Conservation (phyloP, 2,797 vertebrate species). For the Bucorvus abyssinicus region DNA sequence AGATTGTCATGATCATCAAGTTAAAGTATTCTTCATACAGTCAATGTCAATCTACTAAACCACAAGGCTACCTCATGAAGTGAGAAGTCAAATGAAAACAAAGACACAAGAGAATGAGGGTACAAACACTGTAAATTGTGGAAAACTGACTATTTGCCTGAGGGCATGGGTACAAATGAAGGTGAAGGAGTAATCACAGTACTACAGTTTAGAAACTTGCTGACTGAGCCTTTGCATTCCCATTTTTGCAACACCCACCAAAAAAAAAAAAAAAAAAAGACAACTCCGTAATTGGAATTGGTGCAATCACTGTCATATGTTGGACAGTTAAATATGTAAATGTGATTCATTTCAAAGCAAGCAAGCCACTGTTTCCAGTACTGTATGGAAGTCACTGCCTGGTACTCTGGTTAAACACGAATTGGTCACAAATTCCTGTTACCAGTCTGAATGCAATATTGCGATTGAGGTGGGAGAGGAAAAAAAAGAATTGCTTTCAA, state of each 20-base stretch:
- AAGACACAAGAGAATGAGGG: not conserved
- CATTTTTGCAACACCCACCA: not conserved
- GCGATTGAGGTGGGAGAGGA: rapidly evolving
- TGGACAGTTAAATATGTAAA: not conserved
- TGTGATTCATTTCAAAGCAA: not conserved
- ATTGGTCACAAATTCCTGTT: not conserved
- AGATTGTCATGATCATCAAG: not conserved
- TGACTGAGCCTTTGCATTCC: not conserved
- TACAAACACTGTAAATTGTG: not conserved
- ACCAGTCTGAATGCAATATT: not conserved
- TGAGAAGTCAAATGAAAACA: not conserved
- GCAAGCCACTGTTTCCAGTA: not conserved
- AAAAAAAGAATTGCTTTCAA: not conserved
- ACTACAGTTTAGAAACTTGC: not conserved
- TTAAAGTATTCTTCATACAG: not conserved
- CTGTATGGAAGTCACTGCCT: not conserved
- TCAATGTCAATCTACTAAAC: not conserved
- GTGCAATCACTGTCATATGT: not conserved
- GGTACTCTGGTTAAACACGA: not conserved
- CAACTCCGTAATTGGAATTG: not conserved
- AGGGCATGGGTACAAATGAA: not conserved
- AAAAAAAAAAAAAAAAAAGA: not conserved
- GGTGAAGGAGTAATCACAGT: not conserved
- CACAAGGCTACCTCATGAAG: not conserved
- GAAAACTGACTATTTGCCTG: not conserved